Evolutionary conservation across 2,113 vertebrate genomes (phyloP), one percentile per base, ranked within the genome.

Genomic region (Elephantulus edwardii): DNA sequence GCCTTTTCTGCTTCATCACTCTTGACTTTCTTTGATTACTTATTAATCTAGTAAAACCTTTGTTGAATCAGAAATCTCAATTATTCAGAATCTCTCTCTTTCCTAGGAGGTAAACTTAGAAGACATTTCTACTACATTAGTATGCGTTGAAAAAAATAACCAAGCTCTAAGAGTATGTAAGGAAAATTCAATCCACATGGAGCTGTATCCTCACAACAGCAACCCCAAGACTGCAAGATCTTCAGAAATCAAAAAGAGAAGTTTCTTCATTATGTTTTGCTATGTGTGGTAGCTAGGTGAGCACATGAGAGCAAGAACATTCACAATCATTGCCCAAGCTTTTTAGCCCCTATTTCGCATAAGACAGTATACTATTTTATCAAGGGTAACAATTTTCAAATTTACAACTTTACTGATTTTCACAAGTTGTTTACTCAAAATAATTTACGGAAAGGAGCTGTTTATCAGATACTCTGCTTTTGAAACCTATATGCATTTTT

Each of bases 61-160:
- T 77, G 66, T 72, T 87, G 75, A 81, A 76, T 40, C 35, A 60
- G 28, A 13, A 14, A 5, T 40, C 54, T 68, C n/a, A 66, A 24
- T 72, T 91, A 72, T 54, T 76, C 30, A 83, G 46, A 33, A 26
- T 22, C n/a, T n/a, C 68, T 68, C 38, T 77, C n/a, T 71, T 62
- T 12, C 19, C 38, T 22, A n/a, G 46, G 35, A 46, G 16, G 26
- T 68, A 33, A 87, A 77, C 33, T 72, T 58, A 38, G 38, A 84
- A n/a, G 42, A 24, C 19, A 60, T 16, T 17, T 78, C 54, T 72
- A 66, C 81, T 9, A n/a, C 70, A 26, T 3, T 46, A 68, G 33
- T 66, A n/a, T 0, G 50, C 70, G 33, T 13, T 54, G 26, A 52
- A 76, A 48, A 64, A 91, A 64, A n/a, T 22, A 20, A 35, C 72